Base-by-base conservation (phyloP, 2,888 invertebrate species). In the Xestia xanthographa region DNA sequence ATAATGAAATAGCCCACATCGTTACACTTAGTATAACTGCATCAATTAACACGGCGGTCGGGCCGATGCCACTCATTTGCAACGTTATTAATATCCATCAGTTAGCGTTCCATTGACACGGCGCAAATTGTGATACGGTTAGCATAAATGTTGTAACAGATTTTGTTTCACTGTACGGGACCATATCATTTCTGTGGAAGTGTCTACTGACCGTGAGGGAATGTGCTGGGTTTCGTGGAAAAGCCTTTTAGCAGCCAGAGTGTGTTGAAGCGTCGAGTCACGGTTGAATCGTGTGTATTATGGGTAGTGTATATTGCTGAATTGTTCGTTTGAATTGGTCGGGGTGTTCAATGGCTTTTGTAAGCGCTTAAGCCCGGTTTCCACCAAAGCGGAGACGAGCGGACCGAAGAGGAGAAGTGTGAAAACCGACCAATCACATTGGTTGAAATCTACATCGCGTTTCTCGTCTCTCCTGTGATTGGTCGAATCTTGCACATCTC, bases 51-150 rank as follows among this genome's bases (percentile, higher is more conserved):
- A 60, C 63, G 38, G 83, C 11, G 85, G 87, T 72, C 71, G 72
- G 72, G 48, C 56, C 65, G 73, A 72, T 80, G 75, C 74, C 83
- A 83, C 80, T 83, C 79, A 83, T 86, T 87, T 83, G 77, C 73
- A 65, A 66, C 65, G 75, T 56, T 79, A 86, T 84, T 85, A 84
- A 86, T 86, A 86, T 70, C 74, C 75, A 77, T 81, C 74, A 74
- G 63, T 72, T 62, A 26, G 65, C 29, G 38, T 71, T 65, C 71
- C 67, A 75, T 48, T 79, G 77, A 75, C 80, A 74, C 20, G 60
- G 34, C 75, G 78, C 41, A 26, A 82, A 82, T 83, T 83, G 66
- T 26, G 34, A 72, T 67, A 67, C 68, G 65, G 73, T 71, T 74
- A 63, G 12, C 45, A 43, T 60, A 26, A 60, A 67, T 72, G n/a